phyloP scores from a whole-genome alignment of 2,113 vertebrate species.

The Varanus salvator region DNA sequence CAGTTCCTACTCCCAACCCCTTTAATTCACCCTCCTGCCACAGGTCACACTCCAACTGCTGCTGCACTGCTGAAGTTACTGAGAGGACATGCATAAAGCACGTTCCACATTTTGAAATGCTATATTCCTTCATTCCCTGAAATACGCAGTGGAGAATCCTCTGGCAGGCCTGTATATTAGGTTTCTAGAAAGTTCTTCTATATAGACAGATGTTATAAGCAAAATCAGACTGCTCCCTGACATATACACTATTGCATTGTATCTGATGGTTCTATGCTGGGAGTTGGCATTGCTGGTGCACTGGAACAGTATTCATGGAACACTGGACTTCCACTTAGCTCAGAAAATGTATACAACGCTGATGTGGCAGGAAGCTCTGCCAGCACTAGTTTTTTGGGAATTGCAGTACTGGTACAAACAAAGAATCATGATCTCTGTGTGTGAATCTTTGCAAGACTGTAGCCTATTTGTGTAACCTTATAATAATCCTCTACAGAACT shows the following conservation, averaged over 20 bases:
- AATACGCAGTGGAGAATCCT: neutral
- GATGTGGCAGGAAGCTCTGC: neutral
- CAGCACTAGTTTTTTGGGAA: neutral
- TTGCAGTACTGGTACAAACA: neutral
- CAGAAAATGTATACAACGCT: neutral
- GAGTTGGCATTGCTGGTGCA: neutral
- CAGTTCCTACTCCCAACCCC: neutral
- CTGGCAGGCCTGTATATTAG: neutral
- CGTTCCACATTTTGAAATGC: neutral
- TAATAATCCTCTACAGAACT: neutral
- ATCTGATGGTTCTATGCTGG: neutral
- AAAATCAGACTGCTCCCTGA: neutral
- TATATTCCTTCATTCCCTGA: neutral
- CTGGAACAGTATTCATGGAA: neutral
- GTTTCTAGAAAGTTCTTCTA: neutral
- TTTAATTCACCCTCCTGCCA: too few species aligned
- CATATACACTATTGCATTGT: too few species aligned
- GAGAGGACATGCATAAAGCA: neutral
- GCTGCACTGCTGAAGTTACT: too few species aligned
- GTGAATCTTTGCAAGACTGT: slow-evolving; percentile 30
- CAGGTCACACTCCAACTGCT: too few species aligned
- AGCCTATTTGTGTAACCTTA: slow-evolving; percentile 23
- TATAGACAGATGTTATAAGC: neutral
- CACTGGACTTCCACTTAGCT: neutral
- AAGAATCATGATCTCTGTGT: neutral